Conservation (phyloP, 2,113 vertebrate species). For the Muntiacus reevesi region DNA sequence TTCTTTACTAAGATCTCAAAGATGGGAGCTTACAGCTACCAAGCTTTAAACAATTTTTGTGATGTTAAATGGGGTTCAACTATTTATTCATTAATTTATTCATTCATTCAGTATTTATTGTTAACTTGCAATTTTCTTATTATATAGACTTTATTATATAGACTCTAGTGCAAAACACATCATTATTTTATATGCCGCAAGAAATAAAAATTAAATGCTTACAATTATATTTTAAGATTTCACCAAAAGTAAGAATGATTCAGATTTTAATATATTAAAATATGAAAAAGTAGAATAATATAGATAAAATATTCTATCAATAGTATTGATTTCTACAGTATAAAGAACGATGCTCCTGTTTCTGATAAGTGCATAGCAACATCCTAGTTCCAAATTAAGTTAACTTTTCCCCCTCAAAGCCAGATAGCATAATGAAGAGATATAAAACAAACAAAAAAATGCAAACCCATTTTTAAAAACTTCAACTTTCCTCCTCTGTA, state of each 20-base stretch:
- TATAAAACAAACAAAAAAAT: neutral
- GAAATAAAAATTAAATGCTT: neutral
- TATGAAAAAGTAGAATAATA: neutral
- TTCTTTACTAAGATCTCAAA: neutral
- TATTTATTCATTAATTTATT: neutral
- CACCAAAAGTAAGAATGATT: neutral
- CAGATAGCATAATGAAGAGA: neutral
- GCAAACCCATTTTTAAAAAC: neutral
- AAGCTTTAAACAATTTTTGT: neutral
- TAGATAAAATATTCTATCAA: neutral
- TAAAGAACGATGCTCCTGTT: neutral
- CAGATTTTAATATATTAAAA: neutral
- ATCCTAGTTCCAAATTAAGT: neutral
- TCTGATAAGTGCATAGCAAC: neutral
- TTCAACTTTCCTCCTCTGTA: neutral
- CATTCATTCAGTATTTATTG: neutral
- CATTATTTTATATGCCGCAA: neutral
- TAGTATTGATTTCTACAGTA: neutral
- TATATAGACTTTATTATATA: neutral
- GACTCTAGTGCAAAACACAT: neutral
- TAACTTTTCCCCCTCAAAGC: neutral
- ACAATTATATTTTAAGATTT: neutral
- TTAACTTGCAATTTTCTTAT: neutral
- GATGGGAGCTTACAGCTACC: neutral
- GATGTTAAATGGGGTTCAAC: neutral